These are phyloP conservation scores for Cephalopterus ornatus DNA, from an alignment of 2,113 vertebrate genomes.

Conservation along the genomic window DNA sequence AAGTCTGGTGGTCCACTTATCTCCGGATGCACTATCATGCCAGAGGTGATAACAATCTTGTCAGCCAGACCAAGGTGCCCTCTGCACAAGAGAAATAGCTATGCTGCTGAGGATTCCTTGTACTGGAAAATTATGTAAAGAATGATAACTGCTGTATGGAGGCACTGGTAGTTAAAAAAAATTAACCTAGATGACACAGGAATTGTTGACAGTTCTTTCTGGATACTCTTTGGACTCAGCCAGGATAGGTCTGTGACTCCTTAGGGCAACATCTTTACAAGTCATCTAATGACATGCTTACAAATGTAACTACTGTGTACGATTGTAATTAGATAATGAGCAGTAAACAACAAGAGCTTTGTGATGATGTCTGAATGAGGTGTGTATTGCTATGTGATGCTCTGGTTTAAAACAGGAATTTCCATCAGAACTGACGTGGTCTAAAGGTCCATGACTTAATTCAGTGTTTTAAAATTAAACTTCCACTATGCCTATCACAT, in stretches of 20 bases:
- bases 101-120: neutral
- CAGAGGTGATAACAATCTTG: too few species aligned
- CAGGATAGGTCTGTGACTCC: neutral
- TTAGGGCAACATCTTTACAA: neutral
- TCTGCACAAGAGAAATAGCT: neutral
- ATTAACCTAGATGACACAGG: neutral
- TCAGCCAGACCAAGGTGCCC: too few species aligned
- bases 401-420: neutral
- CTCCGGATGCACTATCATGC: too few species aligned
- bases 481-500: neutral
- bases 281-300: neutral
- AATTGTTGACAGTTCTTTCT: neutral
- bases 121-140: neutral
- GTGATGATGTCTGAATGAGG: neutral
- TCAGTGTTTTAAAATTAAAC: neutral
- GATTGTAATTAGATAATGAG: neutral
- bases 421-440: neutral
- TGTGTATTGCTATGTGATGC: neutral
- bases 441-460: neutral
- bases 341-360: neutral
- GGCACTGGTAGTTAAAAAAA: neutral
- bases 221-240: neutral
- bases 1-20: neutral
- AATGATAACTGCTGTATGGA: neutral
- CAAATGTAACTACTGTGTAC: neutral